A percentile compares a stretch with the other conserved stretches of the same genome.
Evolutionary conservation across 2,113 vertebrate species (phyloP).

Genomic region (Silurus meridionalis): DNA sequence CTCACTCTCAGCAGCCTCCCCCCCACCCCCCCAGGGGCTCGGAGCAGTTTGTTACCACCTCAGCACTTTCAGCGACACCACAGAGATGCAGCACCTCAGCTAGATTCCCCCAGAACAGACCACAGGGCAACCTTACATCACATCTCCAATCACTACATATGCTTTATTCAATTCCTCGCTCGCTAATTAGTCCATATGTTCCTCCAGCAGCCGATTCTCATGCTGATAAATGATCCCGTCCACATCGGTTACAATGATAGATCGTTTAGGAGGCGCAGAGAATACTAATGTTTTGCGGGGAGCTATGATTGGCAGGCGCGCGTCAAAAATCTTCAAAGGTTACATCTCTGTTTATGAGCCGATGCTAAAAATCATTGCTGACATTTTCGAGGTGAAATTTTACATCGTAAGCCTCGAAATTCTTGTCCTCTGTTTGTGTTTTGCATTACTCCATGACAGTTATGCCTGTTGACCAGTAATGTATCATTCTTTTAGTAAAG

Average conservation of each 20-base stretch:
- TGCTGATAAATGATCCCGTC: neutral
- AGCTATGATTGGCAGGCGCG: neutral
- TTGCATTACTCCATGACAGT: neutral
- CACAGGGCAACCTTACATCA: constrained; percentile 21
- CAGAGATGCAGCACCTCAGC: constrained; percentile 23
- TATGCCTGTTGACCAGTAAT: neutral
- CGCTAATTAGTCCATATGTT: constrained; percentile 6
- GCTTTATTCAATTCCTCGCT: neutral
- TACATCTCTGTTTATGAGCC: neutral
- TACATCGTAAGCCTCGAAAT: neutral
- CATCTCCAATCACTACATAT: neutral
- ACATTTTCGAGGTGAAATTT: neutral
- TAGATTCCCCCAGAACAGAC: constrained; percentile 19
- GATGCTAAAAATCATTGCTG: neutral
- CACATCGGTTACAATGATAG: neutral
- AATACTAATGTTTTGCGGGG: neutral
- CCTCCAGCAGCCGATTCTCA: neutral
- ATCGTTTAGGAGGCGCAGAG: neutral
- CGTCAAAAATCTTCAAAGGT: neutral
- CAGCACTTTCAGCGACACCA: constrained; percentile 27
- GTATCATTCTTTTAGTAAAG: neutral
- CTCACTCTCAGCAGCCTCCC: constrained; percentile 7
- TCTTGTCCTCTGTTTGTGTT: neutral
- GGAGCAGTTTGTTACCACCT: constrained; percentile 15
- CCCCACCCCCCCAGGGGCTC: neutral